Base-by-base conservation (phyloP, 2,888 invertebrate genomes). In the Pseudococcus longispinus region DNA sequence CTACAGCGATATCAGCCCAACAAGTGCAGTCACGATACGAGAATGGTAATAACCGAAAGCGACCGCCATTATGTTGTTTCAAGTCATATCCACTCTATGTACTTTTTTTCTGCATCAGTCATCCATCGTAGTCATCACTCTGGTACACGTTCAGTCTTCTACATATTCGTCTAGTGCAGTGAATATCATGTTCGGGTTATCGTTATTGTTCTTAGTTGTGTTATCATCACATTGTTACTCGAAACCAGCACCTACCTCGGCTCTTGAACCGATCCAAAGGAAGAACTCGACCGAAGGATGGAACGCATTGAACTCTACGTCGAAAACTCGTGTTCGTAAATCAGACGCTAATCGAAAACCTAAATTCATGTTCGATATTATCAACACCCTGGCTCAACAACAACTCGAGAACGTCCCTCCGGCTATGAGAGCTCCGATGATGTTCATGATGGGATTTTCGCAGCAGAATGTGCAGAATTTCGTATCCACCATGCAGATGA, bases 391-490 rank as follows among this genome's bases (percentile, higher is more conserved):
- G 20, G 51, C 46, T 13, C 42, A 20, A 13, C 86, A 86, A 20
- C 77, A 86, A 37, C 18, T 86, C 1, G 55, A 86, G 5, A 44
- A 23, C 5, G 46, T 86, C 0, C 86, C 86, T 13, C 46, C 44
- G 74, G 77, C 77, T 5, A 46, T 77, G 77, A 29, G 77, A 46
- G 86, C 77, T 8, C 86, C 86, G 77, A 44, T 77, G 20, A 46
- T 86, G 86, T 86, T 86, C 55, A 44, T 55, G 20, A 80, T 77
- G 86, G 86, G 86, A 26, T 86, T 86, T 29, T 51, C 86, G 51
- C 86, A 86, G 20, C 86, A 86, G 32, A 86, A 86, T 32, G 77
- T 86, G 20, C 44, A 86, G 51, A 80, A 80, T 51, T 86, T 86
- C 37, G 74, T 86, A n/a, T 86, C 86, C 51, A 86, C 70, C 2